Evolutionary conservation across 2,113 vertebrate species (phyloP).

Genomic region (Limanda limanda): DNA sequence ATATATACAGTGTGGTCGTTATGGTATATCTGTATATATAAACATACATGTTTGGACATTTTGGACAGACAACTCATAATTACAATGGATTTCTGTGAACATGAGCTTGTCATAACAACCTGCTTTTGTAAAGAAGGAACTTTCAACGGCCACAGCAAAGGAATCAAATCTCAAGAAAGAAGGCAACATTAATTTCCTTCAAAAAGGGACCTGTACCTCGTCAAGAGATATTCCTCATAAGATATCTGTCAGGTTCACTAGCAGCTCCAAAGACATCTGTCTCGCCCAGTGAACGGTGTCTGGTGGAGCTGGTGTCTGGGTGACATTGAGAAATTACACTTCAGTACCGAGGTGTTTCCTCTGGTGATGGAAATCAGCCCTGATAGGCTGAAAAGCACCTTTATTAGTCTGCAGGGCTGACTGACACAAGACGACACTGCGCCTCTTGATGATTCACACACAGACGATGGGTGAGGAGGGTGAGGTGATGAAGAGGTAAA

Average conservation of each 20-base stretch:
- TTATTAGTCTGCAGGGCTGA: constrained; percentile 60
- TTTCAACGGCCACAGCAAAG: background rate
- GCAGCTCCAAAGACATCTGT: background rate
- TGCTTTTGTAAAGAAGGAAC: background rate
- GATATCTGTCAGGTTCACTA: constrained; percentile 29
- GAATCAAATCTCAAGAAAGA: background rate
- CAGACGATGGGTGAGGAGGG: background rate
- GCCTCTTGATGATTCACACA: constrained; percentile 33
- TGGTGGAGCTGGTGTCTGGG: constrained; percentile 26
- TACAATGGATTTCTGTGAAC: background rate
- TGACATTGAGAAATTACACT: constrained; percentile 68
- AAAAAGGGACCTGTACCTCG: constrained; percentile 14
- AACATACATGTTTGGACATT: background rate
- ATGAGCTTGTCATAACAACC: background rate
- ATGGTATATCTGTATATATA: background rate
- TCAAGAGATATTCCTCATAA: constrained; percentile 11
- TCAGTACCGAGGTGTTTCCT: constrained; percentile 59
- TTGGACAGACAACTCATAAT: background rate
- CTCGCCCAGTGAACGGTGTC: constrained; percentile 19
- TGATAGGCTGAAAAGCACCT: constrained; percentile 63
- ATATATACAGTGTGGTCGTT: too few species aligned
- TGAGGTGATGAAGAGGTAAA: constrained; percentile 1
- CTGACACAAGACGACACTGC: constrained; percentile 32
- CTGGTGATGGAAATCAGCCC: constrained; percentile 61
- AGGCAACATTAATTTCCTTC: background rate